Percentiles rank a stretch among this genome's conserved stretches.
These are phyloP conservation scores for Drepana falcataria DNA, from an alignment of 2,888 invertebrate species.

Conservation along the genomic window DNA sequence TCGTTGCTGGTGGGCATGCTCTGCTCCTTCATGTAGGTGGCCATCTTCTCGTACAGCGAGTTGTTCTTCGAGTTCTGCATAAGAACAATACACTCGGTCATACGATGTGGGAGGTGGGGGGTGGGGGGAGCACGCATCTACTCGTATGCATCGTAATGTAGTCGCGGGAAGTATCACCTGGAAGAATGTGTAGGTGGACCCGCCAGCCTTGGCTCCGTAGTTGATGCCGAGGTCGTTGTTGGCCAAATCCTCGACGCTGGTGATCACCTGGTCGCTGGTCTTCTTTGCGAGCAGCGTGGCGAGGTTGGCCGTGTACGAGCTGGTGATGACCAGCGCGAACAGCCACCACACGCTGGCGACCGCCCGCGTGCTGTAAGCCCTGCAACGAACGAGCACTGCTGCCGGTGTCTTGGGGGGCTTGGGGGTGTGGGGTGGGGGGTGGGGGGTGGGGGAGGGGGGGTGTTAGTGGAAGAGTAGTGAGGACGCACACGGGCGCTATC, in stretches of 20 bases:
- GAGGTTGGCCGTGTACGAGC: constrained; percentile 94
- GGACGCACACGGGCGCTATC: constrained; percentile 90
- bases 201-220: constrained; percentile 91
- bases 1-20: constrained; percentile 77
- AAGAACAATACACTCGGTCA: too few species aligned
- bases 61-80: constrained; percentile 83
- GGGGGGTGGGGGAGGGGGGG: neutral
- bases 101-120: too few species aligned
- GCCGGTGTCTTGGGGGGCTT: too few species aligned
- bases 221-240: constrained; percentile 86
- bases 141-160: too few species aligned
- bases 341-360: constrained; percentile 93
- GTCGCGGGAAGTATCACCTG: constrained; percentile 71
- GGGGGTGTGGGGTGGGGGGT: neutral
- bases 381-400: constrained; percentile 36
- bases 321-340: constrained; percentile 91
- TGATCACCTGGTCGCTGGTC: constrained; percentile 81
- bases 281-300: constrained; percentile 93
- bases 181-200: constrained; percentile 94
- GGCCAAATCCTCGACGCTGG: constrained; percentile 89
- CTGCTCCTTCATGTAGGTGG: constrained; percentile 83
- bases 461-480: neutral
- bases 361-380: constrained; percentile 91
- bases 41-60: constrained; percentile 86
- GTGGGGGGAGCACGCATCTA: too few species aligned